Conservation (phyloP, 2,113 vertebrate genomes). For the Trinectes maculatus region DNA sequence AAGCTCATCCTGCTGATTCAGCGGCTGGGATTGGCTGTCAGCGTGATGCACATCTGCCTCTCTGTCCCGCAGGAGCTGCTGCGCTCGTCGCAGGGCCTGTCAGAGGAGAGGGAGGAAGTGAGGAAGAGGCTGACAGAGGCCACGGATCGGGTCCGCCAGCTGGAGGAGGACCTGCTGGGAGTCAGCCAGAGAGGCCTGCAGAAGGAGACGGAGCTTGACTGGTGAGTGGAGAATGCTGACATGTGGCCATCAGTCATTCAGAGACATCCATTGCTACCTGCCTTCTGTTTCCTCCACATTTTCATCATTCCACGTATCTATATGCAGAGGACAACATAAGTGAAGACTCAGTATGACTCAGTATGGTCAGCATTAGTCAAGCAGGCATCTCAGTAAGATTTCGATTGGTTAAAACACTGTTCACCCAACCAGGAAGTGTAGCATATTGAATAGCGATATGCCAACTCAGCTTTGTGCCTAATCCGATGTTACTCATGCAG, state of each 20-base stretch:
- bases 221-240: slow-evolving; percentile 79
- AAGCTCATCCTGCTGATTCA: neutral
- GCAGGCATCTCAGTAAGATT: too few relatives aligned
- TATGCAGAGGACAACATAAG: neutral
- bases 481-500: neutral
- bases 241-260: slow-evolving; percentile 15
- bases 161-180: slow-evolving; percentile 92
- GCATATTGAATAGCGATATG: neutral
- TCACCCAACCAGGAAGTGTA: neutral
- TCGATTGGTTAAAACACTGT: too few relatives aligned
- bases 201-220: slow-evolving; percentile 95
- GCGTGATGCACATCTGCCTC: slow-evolving; percentile 18
- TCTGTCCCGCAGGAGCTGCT: slow-evolving; percentile 78
- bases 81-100: slow-evolving; percentile 84
- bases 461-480: neutral
- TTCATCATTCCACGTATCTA: slow-evolving; percentile 6
- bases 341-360: too few relatives aligned
- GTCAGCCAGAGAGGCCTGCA: slow-evolving; percentile 92
- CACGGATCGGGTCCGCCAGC: slow-evolving; percentile 87
- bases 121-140: slow-evolving; percentile 87
- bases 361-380: too few relatives aligned
- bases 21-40: slow-evolving; percentile 35
- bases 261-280: neutral
- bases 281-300: slow-evolving; percentile 6
- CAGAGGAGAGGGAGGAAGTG: slow-evolving; percentile 86